A percentile compares a stretch with the other conserved stretches of the same genome.
These are phyloP conservation scores for Apomyelois bistriatella DNA, from an alignment of 2,888 invertebrate species.

Conservation along the genomic window DNA sequence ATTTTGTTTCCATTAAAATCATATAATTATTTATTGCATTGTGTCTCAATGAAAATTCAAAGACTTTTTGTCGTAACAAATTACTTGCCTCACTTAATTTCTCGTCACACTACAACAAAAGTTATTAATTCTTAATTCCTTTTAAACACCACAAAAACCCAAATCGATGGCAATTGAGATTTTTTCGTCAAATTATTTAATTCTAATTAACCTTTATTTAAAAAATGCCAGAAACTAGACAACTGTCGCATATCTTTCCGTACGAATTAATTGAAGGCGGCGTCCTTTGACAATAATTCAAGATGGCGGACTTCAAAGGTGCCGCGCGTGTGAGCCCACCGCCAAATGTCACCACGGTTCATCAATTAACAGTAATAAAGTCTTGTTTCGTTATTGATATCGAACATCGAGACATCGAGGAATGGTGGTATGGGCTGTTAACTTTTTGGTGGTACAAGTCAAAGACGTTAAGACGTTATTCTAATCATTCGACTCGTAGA, in stretches of 20 bases:
- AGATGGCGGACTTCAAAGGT: constrained; percentile 62
- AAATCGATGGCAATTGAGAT: constrained; percentile 8
- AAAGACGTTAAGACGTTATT: constrained; percentile 11
- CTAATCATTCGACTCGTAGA: no score
- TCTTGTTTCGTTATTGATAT: constrained; percentile 67
- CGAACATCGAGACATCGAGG: constrained; percentile 40
- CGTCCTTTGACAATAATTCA: constrained; percentile 51
- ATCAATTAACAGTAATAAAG: constrained; percentile 68
- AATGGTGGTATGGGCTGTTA: constrained; percentile 52
- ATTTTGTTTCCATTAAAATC: no score
- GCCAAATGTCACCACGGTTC: constrained; percentile 76
- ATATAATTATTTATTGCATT: no score
- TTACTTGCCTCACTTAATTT: background rate
- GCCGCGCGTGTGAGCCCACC: constrained; percentile 61
- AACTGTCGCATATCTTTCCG: constrained; percentile 72
- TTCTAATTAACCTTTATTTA: constrained; percentile 39
- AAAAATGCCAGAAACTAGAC: constrained; percentile 56
- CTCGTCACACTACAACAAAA: background rate
- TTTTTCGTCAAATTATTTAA: constrained; percentile 12
- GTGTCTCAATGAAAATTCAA: background rate
- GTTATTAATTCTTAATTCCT: background rate
- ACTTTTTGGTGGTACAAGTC: constrained; percentile 33
- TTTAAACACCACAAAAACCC: background rate
- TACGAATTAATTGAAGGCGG: constrained; percentile 74
- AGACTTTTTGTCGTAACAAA: background rate